Base-by-base conservation (phyloP, 2,888 invertebrate species). In the Caenorhabditis sulstoni region DNA sequence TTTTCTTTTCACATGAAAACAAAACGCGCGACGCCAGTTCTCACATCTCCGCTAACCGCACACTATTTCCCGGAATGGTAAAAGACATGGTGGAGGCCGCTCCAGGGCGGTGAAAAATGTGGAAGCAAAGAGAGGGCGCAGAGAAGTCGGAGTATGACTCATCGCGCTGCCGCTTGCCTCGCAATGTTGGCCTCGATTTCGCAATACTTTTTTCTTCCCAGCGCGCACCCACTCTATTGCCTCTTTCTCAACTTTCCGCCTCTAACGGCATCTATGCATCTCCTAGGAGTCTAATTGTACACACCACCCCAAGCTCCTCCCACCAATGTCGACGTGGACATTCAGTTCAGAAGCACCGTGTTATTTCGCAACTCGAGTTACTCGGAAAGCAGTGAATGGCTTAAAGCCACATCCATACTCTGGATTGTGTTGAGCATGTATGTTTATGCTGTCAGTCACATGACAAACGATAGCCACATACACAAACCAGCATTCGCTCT, bases 261-360 rank as follows among this genome's bases (percentile, higher is more conserved):
- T n/a, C 16, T 29, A 29, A 39, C 52, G 53, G 64, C 64, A 64
- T 73, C 57, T 64, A 73, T 73, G 57, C 71, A 64, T 71, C 71
- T 64, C 64, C 71, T 64, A 45, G 71, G 71, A 73, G 71, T 73
- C 47, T 64, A 52, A 73, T 73, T 57, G 71, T 73, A 64, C 71
- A 57, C 64, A 73, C 39, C 55, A 73, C 47, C 55, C 29, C 14
- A 4, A 55, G 58, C 64, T 58, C 47, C 37, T 39, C 18, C 22
- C 45, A 45, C 50, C 64, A 64, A 64, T n/a, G 62, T 50, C 55
- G 57, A 73, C 64, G 71, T 73, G 62, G 55, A 61, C 68, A 58
- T 58, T 22, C 37, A 35, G 14, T 35, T 16, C 52, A 22, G 29
- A 44, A 14, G 22, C 47, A 35, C 22, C n/a, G 37, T 58, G 22